These are phyloP conservation scores for Pteropus alecto DNA, from an alignment of 2,113 vertebrate genomes.

Conservation along the genomic window DNA sequence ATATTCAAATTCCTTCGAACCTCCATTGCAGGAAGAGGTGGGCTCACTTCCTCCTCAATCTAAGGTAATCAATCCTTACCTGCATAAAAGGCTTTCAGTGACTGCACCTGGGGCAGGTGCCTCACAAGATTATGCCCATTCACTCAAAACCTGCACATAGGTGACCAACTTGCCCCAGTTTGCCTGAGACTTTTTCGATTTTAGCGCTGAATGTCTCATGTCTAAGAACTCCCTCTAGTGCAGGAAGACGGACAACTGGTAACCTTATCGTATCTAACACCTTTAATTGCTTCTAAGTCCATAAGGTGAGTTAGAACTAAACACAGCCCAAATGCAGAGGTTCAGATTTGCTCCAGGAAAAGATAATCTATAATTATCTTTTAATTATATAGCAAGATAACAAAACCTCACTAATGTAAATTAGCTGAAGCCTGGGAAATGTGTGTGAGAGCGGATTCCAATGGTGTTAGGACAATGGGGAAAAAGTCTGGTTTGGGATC, in stretches of 20 bases:
- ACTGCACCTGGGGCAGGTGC: not conserved
- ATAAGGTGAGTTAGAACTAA: not conserved
- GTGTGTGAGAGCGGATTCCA: not conserved
- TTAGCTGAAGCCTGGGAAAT: not conserved
- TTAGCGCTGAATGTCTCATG: not conserved
- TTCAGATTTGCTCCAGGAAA: not conserved
- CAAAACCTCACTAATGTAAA: not conserved
- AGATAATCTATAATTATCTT: not conserved
- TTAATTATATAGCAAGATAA: no score
- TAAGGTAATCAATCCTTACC: not conserved
- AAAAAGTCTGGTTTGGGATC: not conserved
- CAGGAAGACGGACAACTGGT: not conserved
- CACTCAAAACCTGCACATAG: not conserved
- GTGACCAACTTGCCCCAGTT: not conserved
- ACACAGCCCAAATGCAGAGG: not conserved
- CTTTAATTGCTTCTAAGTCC: not conserved
- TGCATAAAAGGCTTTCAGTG: not conserved
- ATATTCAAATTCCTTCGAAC: not conserved
- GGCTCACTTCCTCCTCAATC: not conserved
- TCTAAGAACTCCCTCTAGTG: not conserved
- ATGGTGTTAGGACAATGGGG: not conserved
- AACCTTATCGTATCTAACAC: not conserved
- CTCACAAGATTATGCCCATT: not conserved
- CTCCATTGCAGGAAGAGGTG: not conserved
- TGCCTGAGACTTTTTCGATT: not conserved